Conservation (phyloP, 2,113 vertebrate genomes). For the Limnothrissa miodon region DNA sequence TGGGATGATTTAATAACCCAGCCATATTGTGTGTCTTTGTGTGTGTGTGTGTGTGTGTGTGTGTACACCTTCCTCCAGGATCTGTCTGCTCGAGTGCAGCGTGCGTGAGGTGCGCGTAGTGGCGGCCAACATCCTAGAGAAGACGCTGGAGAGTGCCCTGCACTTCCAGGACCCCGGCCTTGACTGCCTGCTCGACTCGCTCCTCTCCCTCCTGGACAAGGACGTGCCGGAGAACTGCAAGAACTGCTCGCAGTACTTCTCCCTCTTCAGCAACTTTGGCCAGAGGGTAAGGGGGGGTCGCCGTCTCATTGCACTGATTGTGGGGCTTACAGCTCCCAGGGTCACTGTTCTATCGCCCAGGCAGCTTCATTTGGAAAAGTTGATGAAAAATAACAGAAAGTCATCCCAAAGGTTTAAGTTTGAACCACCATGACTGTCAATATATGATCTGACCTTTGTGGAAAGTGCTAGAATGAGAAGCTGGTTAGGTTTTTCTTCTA, state of each 20-base stretch:
- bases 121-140: slow-evolving; percentile 93
- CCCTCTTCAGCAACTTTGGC: slow-evolving; percentile 93
- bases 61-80: slow-evolving; percentile 65
- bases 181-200: slow-evolving; percentile 82
- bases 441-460: no score
- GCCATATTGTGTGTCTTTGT: neutral
- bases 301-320: neutral
- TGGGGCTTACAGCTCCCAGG: no score
- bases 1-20: neutral
- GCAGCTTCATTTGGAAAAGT: no score
- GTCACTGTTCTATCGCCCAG: no score
- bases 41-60: neutral
- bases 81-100: slow-evolving; percentile 91
- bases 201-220: slow-evolving; percentile 93
- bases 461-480: no score
- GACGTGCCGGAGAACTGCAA: slow-evolving; percentile 98
- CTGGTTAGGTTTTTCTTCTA: neutral
- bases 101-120: slow-evolving; percentile 92
- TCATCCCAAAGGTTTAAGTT: no score
- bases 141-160: slow-evolving; percentile 93
- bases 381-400: no score
- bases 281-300: slow-evolving; percentile 81
- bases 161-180: slow-evolving; percentile 87
- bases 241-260: slow-evolving; percentile 96
- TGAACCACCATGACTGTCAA: no score